Evolutionary conservation across 2,797 vertebrate genomes (phyloP).

Genomic region (Acanthornis magna): DNA sequence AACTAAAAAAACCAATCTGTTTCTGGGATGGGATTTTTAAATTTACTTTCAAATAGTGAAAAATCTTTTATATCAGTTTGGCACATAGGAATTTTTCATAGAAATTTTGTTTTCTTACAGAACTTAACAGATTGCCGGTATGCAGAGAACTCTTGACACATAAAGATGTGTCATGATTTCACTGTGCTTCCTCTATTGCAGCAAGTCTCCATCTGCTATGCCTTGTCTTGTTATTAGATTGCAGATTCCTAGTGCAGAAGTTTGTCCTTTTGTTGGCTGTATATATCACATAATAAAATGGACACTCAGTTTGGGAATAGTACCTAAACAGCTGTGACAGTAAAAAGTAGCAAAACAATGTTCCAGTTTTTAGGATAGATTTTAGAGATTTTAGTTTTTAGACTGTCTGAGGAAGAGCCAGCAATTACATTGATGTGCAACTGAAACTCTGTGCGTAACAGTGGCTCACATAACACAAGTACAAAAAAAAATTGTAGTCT

Average conservation of each 20-base stretch:
- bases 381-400: background rate
- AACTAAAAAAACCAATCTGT: background rate
- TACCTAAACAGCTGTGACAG: background rate
- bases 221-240: background rate
- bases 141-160: accelerated
- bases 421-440: background rate
- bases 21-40: background rate
- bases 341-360: background rate
- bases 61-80: background rate
- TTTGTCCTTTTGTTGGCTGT: background rate
- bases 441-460: background rate
- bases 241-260: background rate
- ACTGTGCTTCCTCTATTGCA: background rate
- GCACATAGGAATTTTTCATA: background rate
- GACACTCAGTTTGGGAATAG: background rate
- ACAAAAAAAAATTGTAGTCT: background rate
- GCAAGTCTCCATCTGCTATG: background rate
- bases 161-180: background rate
- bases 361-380: background rate
- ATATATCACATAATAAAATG: background rate
- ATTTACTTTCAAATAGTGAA: background rate
- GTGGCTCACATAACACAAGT: background rate
- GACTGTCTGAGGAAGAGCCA: background rate
- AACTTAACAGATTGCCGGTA: background rate
- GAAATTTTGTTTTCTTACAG: background rate